Conservation (phyloP, 2,888 invertebrate genomes). For the Meteorus cinctellus region DNA sequence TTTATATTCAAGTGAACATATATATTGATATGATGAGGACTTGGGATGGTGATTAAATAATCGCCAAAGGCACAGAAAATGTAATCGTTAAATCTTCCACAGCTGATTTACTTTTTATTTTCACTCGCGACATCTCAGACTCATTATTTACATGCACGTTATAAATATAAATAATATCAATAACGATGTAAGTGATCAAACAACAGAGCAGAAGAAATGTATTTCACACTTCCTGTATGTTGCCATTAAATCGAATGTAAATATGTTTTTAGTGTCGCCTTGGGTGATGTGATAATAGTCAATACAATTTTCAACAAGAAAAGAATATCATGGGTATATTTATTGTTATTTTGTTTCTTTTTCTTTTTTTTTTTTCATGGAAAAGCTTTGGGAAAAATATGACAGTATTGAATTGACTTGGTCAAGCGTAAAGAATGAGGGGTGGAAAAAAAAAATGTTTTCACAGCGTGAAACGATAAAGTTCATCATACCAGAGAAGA, state of each 20-base stretch:
- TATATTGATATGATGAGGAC: not conserved
- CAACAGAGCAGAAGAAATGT: not conserved
- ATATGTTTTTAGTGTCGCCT: not conserved
- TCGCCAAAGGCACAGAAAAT: not conserved
- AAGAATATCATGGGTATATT: no score
- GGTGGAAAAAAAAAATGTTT: slow-evolving; percentile 8
- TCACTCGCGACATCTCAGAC: not conserved
- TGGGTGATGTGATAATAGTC: not conserved
- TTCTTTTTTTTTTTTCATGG: not conserved
- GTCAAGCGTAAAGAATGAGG: slow-evolving; percentile 4
- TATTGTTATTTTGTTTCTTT: no score
- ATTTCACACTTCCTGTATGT: slow-evolving; percentile 11
- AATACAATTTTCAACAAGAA: slow-evolving; percentile 1
- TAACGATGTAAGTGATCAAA: not conserved
- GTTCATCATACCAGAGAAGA: not conserved
- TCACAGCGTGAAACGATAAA: slow-evolving; percentile 29
- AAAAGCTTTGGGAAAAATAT: not conserved
- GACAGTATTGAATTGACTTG: not conserved
- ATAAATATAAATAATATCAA: slow-evolving; percentile 13
- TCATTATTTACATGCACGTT: not conserved
- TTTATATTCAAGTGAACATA: slow-evolving; percentile 19
- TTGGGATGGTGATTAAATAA: slow-evolving; percentile 32
- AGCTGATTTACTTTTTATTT: not conserved
- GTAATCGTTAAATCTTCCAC: not conserved
- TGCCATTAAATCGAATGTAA: not conserved